Base-by-base conservation (phyloP, 23 tunicate genomes). In the Pegea sp. region DNA sequence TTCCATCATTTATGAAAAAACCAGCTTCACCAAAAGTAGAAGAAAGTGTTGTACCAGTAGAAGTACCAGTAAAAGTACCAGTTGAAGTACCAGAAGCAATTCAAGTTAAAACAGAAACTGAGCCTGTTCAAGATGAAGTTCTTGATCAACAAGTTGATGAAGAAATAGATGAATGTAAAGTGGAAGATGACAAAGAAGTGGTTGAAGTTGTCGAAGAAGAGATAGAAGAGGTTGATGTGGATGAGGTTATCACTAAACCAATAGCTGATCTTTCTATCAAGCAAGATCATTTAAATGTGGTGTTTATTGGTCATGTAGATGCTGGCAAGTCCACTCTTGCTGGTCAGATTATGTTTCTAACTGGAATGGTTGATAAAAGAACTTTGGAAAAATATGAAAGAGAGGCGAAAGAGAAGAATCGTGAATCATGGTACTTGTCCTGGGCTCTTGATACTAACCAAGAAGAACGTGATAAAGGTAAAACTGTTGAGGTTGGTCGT, bases 281-380 rank as follows among this genome's bases (percentile, higher is more conserved):
- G 30, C 53, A 73, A 65, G 90, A 77, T 25, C 79, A 89, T 49
- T 42, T 89, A 30, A 89, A 89, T 33, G 88, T 89, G 29, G 98
- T 89, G 5, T 89, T 89, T 42, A 77, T 89, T 56, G 98, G 98
- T 13, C 98, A 89, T 49, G 98, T 89, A 44, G 98, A 89, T 52
- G 98, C 98, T 13, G 98, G 98, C 29, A 89, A 89, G 51, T 89
- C 98, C 5, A 89, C 98, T 8, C 73, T 89, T 52, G 88, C 90
- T 1, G 98, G 98, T 1, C 98, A 89, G 38, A 89, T 89, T 11
- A 76, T 89, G 90, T 76, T 57, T 33, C 58, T 89, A 5, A 89
- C 98, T 30, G 98, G 98, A 3, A 89, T 89, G 98, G 98, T 89
- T 11, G 98, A 89, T 63, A 77, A 77, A 48, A 75, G 98, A 13